Base-by-base conservation (phyloP, 1,140 invertebrate species). In the Sycophaga agraensis region DNA sequence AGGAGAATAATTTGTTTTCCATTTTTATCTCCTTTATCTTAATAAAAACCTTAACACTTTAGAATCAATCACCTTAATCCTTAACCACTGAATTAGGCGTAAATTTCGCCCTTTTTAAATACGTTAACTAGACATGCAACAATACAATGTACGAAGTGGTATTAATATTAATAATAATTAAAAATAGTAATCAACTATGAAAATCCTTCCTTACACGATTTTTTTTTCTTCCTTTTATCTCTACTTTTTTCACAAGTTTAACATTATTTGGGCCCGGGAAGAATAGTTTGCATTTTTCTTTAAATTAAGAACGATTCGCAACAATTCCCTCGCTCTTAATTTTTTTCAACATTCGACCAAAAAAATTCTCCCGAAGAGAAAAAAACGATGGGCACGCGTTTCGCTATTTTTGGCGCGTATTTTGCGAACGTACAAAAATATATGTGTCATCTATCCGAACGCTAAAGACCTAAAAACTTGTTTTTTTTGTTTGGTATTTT, bases 401-500 rank as follows among this genome's bases (percentile, higher is more conserved):
- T 63, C 63, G 57, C 55, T 63, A 31, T 28, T 66, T 58, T 62
- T 55, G n/a, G 51, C 59, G 59, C 59, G 21, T 60, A 45, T 45
- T 59, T 42, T 74, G 74, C 75, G 75, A 79, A 78, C 70, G 78
- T 80, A 80, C 78, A 80, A 80, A 80, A 79, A 80, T 80, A 80
- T 80, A 79, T 74, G 73, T 73, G 71, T 77, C 61, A 77, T 79
- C 73, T 80, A 79, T 78, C 69, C 70, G 68, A 77, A 74, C 73
- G 73, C 72, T 77, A 77, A 73, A 72, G 72, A n/a, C 70, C 74
- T 78, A 77, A 78, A 77, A 77, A 77, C 71, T 73, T 69, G 68
- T 75, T 70, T 66, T 66, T 64, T 54, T n/a, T n/a, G n/a, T n/a
- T n/a, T n/a, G n/a, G n/a, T n/a, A n/a, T n/a, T n/a, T n/a, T n/a